Percentiles rank a stretch among this genome's conserved stretches.
Conservation (phyloP, 1,140 invertebrate species). For the Latrodectus geometricus region DNA sequence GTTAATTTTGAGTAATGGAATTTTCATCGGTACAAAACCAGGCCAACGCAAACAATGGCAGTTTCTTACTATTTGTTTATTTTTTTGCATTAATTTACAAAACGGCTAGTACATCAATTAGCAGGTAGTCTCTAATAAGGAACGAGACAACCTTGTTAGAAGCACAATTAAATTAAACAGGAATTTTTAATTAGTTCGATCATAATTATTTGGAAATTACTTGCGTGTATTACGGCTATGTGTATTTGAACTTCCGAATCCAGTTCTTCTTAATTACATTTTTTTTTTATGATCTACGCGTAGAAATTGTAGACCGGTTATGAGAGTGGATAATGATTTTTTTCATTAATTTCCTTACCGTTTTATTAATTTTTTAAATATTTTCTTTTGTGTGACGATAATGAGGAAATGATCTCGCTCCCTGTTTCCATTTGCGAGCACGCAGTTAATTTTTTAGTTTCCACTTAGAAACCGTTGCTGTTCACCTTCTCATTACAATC, state of each 20-base stretch:
- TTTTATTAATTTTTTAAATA: slow-evolving; percentile 44
- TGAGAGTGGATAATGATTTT: slow-evolving; percentile 8
- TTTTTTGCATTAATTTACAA: slow-evolving; percentile 54
- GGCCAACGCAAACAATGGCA: slow-evolving; percentile 29
- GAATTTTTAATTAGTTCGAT: slow-evolving; percentile 62
- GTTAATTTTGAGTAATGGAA: slow-evolving; percentile 62
- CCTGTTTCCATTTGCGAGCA: slow-evolving; percentile 25
- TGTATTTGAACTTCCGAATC: slow-evolving; percentile 35
- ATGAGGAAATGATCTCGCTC: slow-evolving; percentile 50
- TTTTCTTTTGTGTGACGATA: slow-evolving; percentile 37
- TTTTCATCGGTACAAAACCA: slow-evolving; percentile 46
- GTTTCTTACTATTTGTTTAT: slow-evolving; percentile 8
- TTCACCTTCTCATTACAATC: no score
- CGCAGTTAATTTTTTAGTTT: slow-evolving; percentile 41
- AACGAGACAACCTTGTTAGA: slow-evolving; percentile 50
- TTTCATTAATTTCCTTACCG: slow-evolving; percentile 39
- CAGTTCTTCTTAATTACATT: slow-evolving; percentile 53
- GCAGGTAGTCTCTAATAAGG: slow-evolving; percentile 51
- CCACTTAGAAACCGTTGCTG: background rate
- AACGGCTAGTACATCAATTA: slow-evolving; percentile 57
- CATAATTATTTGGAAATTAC: slow-evolving; percentile 61
- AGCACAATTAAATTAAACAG: slow-evolving; percentile 61
- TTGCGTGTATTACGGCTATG: slow-evolving; percentile 41
- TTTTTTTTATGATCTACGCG: slow-evolving; percentile 14
- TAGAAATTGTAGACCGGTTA: slow-evolving; percentile 21